Percentiles rank a stretch among this genome's conserved stretches.
Conservation (phyloP, 2,113 vertebrate genomes). For the Trachemys scripta region DNA sequence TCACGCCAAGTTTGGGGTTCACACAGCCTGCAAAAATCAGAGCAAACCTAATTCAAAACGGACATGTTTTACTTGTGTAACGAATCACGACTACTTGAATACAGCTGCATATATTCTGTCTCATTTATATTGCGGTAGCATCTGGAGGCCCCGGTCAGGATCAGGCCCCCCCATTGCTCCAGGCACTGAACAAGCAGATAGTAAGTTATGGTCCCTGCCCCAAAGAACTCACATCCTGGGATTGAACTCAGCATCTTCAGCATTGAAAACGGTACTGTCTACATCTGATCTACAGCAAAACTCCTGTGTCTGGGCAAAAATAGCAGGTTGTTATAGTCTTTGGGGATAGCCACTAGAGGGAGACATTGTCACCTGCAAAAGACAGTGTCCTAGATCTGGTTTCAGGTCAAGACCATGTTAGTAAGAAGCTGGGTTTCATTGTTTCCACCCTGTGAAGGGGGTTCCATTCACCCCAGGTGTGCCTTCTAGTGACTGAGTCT, state of each 20-base stretch:
- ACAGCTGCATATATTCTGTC: background rate
- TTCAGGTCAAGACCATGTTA: background rate
- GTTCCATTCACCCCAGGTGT: no score
- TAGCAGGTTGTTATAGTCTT: background rate
- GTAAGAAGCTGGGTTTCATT: background rate
- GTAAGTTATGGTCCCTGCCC: background rate
- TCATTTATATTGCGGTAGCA: background rate
- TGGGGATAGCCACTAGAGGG: no score
- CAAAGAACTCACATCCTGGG: rapidly evolving
- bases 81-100: background rate
- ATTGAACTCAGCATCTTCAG: background rate
- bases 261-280: background rate
- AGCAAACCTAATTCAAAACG: background rate
- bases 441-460: no score
- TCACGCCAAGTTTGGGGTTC: background rate
- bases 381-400: background rate
- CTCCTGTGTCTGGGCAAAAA: background rate
- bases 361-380: background rate
- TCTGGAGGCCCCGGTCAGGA: no score
- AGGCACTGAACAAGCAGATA: no score
- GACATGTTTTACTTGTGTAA: background rate
- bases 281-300: rapidly evolving
- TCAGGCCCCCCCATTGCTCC: no score
- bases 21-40: background rate
- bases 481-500: no score